A percentile compares a stretch with the other conserved stretches of the same genome.
Evolutionary conservation across 2,888 invertebrate genomes (phyloP).

Genomic region (Tanytarsus gracilentus): DNA sequence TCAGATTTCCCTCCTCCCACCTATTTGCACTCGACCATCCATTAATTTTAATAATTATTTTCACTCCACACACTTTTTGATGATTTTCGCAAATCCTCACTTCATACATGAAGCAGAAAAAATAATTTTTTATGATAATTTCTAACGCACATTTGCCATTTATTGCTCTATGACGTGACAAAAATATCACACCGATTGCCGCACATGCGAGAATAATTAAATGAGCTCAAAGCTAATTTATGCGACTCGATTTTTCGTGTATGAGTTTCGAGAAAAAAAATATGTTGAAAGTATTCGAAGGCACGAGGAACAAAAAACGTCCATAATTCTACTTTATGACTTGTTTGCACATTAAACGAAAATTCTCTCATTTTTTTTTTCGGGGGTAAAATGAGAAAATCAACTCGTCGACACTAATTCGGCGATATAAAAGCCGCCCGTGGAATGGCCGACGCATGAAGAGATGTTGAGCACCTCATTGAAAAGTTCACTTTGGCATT

Average conservation of each 20-base stretch:
- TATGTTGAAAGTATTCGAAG: neutral
- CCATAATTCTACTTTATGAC: constrained; percentile 9
- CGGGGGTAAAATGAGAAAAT: neutral
- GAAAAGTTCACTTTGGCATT: neutral
- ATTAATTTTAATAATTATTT: constrained; percentile 42
- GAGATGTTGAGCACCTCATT: neutral
- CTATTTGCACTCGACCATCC: constrained; percentile 16
- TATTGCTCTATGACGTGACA: constrained; percentile 12
- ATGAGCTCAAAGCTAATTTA: constrained; percentile 5
- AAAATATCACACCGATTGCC: neutral
- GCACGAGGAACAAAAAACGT: neutral
- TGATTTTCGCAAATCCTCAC: constrained; percentile 28
- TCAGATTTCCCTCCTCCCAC: constrained; percentile 28
- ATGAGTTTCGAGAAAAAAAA: neutral
- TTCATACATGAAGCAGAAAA: constrained; percentile 4
- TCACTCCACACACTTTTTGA: constrained; percentile 30
- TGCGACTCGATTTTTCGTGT: neutral
- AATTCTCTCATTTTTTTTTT: neutral
- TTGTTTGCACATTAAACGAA: constrained; percentile 17
- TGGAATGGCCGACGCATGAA: neutral
- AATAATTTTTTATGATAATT: constrained; percentile 20
- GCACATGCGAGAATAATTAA: constrained; percentile 14
- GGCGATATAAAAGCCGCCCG: neutral
- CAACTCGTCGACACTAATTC: constrained; percentile 19
- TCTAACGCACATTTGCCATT: neutral